Conservation (phyloP, 2,113 vertebrate species). For the Nibea albiflora region DNA sequence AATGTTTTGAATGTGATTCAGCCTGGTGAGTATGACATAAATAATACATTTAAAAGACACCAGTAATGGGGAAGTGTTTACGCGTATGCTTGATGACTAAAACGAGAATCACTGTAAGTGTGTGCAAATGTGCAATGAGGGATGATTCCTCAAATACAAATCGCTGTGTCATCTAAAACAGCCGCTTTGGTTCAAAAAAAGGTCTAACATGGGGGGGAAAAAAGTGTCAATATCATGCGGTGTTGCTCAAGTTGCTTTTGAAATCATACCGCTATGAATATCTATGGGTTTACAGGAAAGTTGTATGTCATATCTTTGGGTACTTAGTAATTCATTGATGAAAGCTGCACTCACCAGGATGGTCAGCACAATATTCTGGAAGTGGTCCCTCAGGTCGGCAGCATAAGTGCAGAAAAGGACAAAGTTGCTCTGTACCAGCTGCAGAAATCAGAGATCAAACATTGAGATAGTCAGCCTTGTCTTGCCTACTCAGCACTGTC, state of each 20-base stretch:
- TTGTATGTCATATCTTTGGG: neutral
- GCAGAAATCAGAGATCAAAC: constrained; percentile 67
- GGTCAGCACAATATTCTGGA: constrained; percentile 94
- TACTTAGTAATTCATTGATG: neutral
- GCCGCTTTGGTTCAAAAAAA: neutral
- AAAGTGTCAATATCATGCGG: too few relatives aligned
- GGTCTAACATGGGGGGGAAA: neutral
- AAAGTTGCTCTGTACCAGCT: constrained; percentile 96
- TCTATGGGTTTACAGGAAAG: neutral
- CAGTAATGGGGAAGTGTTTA: neutral
- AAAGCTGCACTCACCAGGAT: constrained; percentile 89
- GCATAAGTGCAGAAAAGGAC: constrained; percentile 96
- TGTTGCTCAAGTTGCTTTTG: neutral
- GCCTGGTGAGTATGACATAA: neutral
- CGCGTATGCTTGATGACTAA: too few relatives aligned
- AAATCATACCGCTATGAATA: neutral
- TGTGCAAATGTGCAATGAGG: neutral
- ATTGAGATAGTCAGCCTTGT: constrained; percentile 36
- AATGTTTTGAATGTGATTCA: neutral
- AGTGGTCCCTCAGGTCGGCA: constrained; percentile 88
- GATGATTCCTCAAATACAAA: neutral
- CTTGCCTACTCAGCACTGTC: constrained; percentile 59
- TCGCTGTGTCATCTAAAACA: neutral
- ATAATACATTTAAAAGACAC: neutral
- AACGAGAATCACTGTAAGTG: too few relatives aligned